Base-by-base conservation (phyloP, 2,888 invertebrate species). In the Amphimallon solstitiale region DNA sequence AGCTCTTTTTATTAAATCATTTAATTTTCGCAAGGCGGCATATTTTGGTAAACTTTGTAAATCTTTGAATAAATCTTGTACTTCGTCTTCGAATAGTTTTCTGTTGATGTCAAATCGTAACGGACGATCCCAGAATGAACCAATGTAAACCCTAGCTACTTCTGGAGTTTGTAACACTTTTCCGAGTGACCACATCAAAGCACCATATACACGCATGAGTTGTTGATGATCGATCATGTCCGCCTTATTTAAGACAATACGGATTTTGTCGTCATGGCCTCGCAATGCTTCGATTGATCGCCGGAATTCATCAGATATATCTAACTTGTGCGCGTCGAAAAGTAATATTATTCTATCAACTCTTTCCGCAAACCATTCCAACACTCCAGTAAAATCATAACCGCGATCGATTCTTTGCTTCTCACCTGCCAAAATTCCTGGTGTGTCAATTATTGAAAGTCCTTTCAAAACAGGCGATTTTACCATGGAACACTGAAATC, bases 161-260 rank as follows among this genome's bases (percentile, higher is more conserved):
- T 99, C 99, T 0, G 98, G 98, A 6, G 98, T 98, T 81, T 97
- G 95, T 71, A 99, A 85, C 51, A 98, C 98, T 84, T 98, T 98
- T 21, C 98, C 98, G 37, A 99, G 85, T 0, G 98, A 98, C 99
- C 99, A 99, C 99, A 99, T 99, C 62, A 99, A 87, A 1, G 98
- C 99, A 43, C 99, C 99, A 79, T 99, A 99, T 1, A 99, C 95
- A 69, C 97, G 85, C 98, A 99, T 98, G 71, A 99, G 84, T 82
- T 98, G 98, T 80, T 98, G 98, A 80, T 98, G 97, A 81, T 98
- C 97, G 52, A 99, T 93, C 95, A 97, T 97, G 79, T 99, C 99
- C 3, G 98, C 97, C 82, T 99, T 99, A 85, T 99, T 99, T 0
- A 99, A 85, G 63, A 98, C 97, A 77, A 99, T 99, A 68, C 98